Percentiles rank a stretch among this genome's conserved stretches.
Conservation (phyloP, 2,113 vertebrate species). For the Smithornis capensis region DNA sequence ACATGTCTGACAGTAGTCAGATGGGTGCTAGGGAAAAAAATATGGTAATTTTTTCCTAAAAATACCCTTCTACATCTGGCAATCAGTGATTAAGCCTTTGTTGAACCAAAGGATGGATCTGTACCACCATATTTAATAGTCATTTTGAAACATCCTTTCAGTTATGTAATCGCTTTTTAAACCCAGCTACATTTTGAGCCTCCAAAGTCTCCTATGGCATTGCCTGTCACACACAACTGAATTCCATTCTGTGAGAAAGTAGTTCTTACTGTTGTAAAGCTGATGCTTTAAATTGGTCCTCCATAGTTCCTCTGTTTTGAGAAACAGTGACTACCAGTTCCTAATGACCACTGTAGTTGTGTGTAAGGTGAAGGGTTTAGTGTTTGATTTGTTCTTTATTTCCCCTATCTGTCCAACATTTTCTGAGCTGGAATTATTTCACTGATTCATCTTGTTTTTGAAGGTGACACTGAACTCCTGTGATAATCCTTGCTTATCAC, state of each 20-base stretch:
- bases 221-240: background rate
- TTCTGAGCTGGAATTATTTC: background rate
- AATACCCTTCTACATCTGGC: background rate
- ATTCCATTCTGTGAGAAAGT: background rate
- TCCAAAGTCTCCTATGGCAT: background rate
- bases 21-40: background rate
- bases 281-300: background rate
- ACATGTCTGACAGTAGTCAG: background rate
- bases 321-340: background rate
- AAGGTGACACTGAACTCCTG: background rate
- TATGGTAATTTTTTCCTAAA: background rate
- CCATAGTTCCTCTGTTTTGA: background rate
- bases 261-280: background rate
- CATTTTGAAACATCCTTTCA: background rate
- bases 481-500: background rate
- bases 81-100: background rate
- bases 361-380: background rate
- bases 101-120: background rate
- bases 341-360: background rate
- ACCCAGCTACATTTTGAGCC: background rate
- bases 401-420: background rate
- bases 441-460: background rate
- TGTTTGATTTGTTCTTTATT: background rate
- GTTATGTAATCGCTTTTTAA: background rate
- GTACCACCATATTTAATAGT: background rate